A percentile compares a stretch with the other conserved stretches of the same genome.
Conservation (phyloP, 2,113 vertebrate species). For the Bothrops jararaca region DNA sequence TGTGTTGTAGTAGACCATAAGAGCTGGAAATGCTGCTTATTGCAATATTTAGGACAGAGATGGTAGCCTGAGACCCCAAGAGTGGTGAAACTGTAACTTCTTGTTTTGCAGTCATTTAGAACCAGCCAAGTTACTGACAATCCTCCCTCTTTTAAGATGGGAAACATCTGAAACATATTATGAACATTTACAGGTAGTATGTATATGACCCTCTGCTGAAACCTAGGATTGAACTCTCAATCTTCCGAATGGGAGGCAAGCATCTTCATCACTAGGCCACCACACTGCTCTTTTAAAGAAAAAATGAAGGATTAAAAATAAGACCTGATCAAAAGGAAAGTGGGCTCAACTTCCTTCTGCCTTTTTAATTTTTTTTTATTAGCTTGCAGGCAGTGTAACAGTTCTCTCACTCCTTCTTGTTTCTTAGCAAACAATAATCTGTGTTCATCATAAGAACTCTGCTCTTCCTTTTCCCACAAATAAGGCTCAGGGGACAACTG, state of each 20-base stretch:
- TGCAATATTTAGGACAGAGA: background rate
- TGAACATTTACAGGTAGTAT: background rate
- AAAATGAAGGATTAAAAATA: background rate
- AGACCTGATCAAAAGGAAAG: background rate
- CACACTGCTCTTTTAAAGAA: background rate
- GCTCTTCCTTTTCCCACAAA: background rate
- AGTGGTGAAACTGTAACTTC: background rate
- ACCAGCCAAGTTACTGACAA: background rate
- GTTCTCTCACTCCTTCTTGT: background rate
- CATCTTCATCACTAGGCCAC: background rate
- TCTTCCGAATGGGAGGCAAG: background rate
- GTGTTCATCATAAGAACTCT: background rate
- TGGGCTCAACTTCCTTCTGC: background rate
- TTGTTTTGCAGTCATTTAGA: background rate
- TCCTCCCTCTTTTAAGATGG: background rate
- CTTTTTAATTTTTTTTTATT: background rate
- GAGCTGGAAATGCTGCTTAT: background rate
- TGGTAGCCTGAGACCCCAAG: background rate
- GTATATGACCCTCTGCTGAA: background rate
- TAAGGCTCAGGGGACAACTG: background rate
- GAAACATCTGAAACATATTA: background rate
- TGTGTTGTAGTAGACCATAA: background rate
- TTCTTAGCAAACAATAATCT: background rate
- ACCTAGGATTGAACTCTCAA: background rate
- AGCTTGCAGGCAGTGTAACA: background rate